phyloP scores from a whole-genome alignment of 2,797 vertebrate species.

The Martes flavigula region DNA sequence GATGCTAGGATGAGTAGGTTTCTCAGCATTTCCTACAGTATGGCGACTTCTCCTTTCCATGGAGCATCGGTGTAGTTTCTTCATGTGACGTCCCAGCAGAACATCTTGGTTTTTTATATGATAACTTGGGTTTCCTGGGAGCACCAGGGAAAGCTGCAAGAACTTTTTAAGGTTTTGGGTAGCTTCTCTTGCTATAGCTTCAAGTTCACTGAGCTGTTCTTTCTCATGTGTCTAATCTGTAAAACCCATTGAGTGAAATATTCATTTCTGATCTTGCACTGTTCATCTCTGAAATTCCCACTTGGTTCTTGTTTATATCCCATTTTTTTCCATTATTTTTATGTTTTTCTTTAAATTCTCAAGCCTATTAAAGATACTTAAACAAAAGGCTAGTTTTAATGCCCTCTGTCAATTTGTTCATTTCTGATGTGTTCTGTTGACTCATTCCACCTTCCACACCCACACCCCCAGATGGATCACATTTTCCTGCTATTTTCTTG shows the following conservation, averaged over 20 bases:
- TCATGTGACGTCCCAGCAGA: background rate
- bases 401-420: background rate
- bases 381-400: background rate
- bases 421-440: background rate
- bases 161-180: background rate
- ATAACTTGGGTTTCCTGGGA: background rate
- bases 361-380: background rate
- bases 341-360: background rate
- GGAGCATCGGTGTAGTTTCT: background rate
- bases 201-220: background rate
- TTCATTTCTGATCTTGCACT: background rate
- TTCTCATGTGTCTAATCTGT: background rate
- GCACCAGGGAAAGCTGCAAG: background rate
- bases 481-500: background rate
- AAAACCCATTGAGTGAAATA: background rate
- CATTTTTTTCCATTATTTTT: background rate
- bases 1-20: fast-evolving
- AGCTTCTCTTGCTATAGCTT: background rate
- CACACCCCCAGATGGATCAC: background rate
- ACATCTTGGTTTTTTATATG: background rate
- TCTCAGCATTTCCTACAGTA: background rate
- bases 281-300: background rate
- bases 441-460: background rate
- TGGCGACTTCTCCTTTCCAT: too few relatives aligned
- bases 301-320: background rate